Evolutionary conservation across 2,888 invertebrate species (phyloP), one percentile per base, ranked within the genome.

Genomic region (Eristalinus sepulchralis): DNA sequence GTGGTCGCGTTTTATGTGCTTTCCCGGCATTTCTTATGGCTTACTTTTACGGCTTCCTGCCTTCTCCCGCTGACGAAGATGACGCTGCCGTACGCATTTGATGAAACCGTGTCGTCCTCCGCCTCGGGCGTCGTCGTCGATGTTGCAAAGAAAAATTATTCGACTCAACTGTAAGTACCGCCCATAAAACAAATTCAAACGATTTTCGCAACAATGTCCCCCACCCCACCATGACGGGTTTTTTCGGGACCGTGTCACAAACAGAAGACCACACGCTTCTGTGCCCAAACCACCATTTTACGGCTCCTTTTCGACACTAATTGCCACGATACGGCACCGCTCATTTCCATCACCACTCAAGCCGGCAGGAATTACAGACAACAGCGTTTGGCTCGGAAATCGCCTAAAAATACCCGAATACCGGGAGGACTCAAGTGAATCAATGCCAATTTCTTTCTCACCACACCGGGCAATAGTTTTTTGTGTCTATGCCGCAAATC

Each of bases 321-420:
- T 81, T 73, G 20, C 63, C 33, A 33, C 36, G 62, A 80, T 72
- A 57, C 17, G 47, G 62, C 22, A 68, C 31, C 60, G 60, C 34
- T 36, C 71, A 76, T 80, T 80, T 76, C 70, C 60, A 79, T 83
- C 79, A 66, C 27, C 67, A 64, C 47, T 34, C 34, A 59, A 34
- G 39, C n/a, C 17, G 4, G 57, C 34, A 67, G 4, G 33, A 47
- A 47, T 17, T 17, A 17, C 47, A 17, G 17, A n/a, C 17, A n/a
- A 2, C 39, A 11, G 17, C 39, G 13, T 13, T 39, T 47, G 47
- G 47, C 47, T 47, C 47, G 47, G 47, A 47, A 17, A 47, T 47
- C 47, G 17, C 17, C 47, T 47, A 47, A 47, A 47, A 47, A 47
- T 47, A 47, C 17, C 17, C 47, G 47, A 47, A 8, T 47, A 17